Evolutionary conservation across 2,888 invertebrate species (phyloP).

Genomic region (Lithophane leautieri): DNA sequence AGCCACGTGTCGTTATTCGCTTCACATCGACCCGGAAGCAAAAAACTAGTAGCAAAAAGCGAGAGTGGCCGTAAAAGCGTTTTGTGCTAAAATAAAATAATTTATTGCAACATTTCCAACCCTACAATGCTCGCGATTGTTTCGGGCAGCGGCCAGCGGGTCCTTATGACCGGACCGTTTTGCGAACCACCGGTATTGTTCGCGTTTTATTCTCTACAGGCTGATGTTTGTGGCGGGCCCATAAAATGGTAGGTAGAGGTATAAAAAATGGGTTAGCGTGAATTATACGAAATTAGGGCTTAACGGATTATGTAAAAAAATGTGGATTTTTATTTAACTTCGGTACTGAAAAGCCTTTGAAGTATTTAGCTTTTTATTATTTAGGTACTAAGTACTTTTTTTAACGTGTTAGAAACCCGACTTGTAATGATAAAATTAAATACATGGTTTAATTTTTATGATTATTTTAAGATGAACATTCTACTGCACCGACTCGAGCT

Average conservation of each 20-base stretch:
- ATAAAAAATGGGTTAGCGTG: slow-evolving; percentile 6
- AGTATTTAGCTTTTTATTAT: not conserved
- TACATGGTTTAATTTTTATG: not conserved
- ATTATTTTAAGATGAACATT: not conserved
- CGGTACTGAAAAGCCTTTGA: slow-evolving; percentile 3
- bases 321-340: not conserved
- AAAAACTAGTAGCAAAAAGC: slow-evolving; percentile 85
- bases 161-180: slow-evolving; percentile 71
- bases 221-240: slow-evolving; percentile 42
- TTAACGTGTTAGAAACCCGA: too few species aligned
- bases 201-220: slow-evolving; percentile 63
- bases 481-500: not conserved
- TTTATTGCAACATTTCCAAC: slow-evolving; percentile 76
- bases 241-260: slow-evolving; percentile 32
- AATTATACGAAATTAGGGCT: slow-evolving; percentile 2
- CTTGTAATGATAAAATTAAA: not conserved
- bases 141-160: slow-evolving; percentile 57
- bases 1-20: slow-evolving; percentile 84
- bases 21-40: slow-evolving; percentile 76
- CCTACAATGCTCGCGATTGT: slow-evolving; percentile 75
- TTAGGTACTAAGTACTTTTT: not conserved
- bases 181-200: slow-evolving; percentile 73
- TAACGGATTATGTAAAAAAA: not conserved
- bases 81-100: slow-evolving; percentile 80
- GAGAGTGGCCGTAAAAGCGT: slow-evolving; percentile 80